Conservation (phyloP, 2,888 invertebrate genomes). For the Lycaena phlaeas region DNA sequence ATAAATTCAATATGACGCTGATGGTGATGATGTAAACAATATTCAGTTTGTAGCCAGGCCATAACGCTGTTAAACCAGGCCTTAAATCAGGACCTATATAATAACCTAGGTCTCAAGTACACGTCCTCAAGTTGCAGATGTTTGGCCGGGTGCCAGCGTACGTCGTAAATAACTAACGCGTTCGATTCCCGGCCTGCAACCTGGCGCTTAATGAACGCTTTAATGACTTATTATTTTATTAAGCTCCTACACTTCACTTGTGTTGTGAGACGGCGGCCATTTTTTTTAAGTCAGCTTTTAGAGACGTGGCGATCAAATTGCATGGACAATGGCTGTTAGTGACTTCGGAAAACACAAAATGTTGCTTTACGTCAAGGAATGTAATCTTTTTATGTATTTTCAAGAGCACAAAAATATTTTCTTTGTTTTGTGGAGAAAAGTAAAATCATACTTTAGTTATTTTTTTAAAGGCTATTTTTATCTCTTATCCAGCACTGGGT, state of each 20-base stretch:
- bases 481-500: too few relatives aligned
- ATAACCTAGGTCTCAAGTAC: slow-evolving; percentile 8
- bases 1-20: too few relatives aligned
- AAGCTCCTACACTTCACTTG: neutral
- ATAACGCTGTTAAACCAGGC: slow-evolving; percentile 4
- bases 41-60: slow-evolving; percentile 1
- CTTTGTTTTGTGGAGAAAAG: too few relatives aligned
- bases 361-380: too few relatives aligned
- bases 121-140: slow-evolving; percentile 11
- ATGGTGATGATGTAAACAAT: neutral
- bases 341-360: too few relatives aligned
- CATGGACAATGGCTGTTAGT: too few relatives aligned
- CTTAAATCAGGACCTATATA: slow-evolving; percentile 6
- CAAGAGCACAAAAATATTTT: too few relatives aligned
- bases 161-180: slow-evolving; percentile 10
- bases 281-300: too few relatives aligned
- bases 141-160: slow-evolving; percentile 15
- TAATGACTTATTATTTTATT: slow-evolving; percentile 8
- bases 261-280: neutral
- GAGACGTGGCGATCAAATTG: too few relatives aligned
- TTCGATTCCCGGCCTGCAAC: slow-evolving; percentile 5
- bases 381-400: too few relatives aligned
- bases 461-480: too few relatives aligned
- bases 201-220: neutral
- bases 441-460: too few relatives aligned